Conservation (phyloP, 2,888 invertebrate genomes). For the Agrochola macilenta region DNA sequence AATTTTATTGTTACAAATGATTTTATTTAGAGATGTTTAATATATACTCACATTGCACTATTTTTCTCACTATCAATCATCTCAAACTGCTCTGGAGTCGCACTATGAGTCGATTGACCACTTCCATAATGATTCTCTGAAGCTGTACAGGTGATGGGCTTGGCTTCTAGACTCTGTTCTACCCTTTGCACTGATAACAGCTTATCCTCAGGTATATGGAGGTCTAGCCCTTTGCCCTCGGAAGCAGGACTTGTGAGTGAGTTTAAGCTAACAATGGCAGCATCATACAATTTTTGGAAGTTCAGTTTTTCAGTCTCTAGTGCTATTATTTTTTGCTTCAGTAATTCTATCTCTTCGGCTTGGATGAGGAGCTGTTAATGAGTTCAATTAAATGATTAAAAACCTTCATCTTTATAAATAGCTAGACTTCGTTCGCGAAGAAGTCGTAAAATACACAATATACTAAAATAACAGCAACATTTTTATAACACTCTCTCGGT, state of each 20-base stretch:
- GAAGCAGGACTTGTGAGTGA: slow-evolving; percentile 86
- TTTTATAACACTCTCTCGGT: too few relatives aligned
- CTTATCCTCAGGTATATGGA: slow-evolving; percentile 82
- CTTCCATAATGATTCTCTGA: slow-evolving; percentile 89
- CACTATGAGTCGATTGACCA: slow-evolving; percentile 89
- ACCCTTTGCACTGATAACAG: slow-evolving; percentile 69
- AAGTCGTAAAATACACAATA: too few relatives aligned
- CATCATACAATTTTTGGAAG: slow-evolving; percentile 89
- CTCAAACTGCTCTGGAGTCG: slow-evolving; percentile 92
- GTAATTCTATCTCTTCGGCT: slow-evolving; percentile 89
- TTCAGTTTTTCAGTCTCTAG: slow-evolving; percentile 91
- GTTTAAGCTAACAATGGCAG: slow-evolving; percentile 87
- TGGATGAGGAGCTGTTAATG: slow-evolving; percentile 84
- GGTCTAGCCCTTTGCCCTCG: slow-evolving; percentile 81
- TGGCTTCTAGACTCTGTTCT: slow-evolving; percentile 73
- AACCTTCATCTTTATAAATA: too few relatives aligned
- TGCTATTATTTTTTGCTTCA: slow-evolving; percentile 89
- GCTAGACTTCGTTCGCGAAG: too few relatives aligned
- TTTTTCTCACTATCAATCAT: slow-evolving; percentile 91
- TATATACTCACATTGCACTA: slow-evolving; percentile 75
- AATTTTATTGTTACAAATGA: background rate
- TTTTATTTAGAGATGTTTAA: background rate
- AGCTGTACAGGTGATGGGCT: slow-evolving; percentile 85
- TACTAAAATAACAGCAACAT: too few relatives aligned
- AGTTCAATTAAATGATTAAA: background rate